phyloP scores from a whole-genome alignment of 1,140 invertebrate species.

The Drosophila aff. region DNA sequence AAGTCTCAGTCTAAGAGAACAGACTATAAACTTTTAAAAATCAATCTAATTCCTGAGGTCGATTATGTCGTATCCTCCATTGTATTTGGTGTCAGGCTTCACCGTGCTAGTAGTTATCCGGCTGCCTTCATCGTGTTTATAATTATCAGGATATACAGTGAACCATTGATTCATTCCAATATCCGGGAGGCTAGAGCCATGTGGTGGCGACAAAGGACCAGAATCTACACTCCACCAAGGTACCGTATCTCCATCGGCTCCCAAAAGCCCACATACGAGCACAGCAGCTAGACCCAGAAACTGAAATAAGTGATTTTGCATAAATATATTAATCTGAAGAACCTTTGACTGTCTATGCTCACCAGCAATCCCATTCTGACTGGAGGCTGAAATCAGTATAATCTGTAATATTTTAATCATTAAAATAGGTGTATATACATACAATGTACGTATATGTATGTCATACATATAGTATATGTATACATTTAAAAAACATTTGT shows the following conservation, averaged over 20 bases:
- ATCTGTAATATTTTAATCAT: too few relatives aligned
- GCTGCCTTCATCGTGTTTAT: neutral
- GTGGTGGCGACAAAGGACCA: neutral
- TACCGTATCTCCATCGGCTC: neutral
- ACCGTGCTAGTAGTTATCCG: neutral
- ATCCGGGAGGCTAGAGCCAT: neutral
- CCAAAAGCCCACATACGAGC: neutral
- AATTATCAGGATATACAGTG: neutral
- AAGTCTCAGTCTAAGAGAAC: too few relatives aligned
- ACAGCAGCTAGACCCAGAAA: neutral
- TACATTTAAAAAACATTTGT: too few relatives aligned
- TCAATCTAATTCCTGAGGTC: neutral
- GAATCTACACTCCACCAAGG: neutral
- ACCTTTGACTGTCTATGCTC: neutral
- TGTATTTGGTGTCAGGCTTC: too few relatives aligned
- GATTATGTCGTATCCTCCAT: neutral
- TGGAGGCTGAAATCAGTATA: neutral
- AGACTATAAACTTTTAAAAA: neutral
- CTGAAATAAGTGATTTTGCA: neutral
- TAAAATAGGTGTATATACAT: too few relatives aligned
- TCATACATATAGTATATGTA: too few relatives aligned
- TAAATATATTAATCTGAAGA: neutral
- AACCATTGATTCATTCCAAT: neutral
- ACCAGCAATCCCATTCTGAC: conserved; percentile 7
- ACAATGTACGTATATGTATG: too few relatives aligned